Evolutionary conservation across 2,888 invertebrate genomes (phyloP).

Genomic region (Synergus laeviventris): DNA sequence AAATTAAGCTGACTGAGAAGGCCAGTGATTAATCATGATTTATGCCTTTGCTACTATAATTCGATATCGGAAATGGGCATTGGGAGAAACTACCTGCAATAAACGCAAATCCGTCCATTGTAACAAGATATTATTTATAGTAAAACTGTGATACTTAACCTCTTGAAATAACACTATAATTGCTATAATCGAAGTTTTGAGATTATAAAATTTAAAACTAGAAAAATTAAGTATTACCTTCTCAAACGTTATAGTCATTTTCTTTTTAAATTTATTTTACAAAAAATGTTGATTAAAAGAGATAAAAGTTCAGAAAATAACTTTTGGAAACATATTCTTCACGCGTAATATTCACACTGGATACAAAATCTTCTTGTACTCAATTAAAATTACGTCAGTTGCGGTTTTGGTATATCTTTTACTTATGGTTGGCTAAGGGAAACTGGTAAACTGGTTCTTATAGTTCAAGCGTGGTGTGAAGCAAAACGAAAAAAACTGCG

Average conservation of each 20-base stretch:
- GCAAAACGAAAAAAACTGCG: conserved; percentile 19
- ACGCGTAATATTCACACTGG: background rate
- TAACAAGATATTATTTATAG: background rate
- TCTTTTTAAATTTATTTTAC: background rate
- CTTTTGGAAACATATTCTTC: background rate
- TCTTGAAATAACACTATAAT: background rate
- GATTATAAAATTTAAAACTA: background rate
- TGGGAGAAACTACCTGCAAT: background rate
- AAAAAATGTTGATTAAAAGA: background rate
- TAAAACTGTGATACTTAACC: background rate
- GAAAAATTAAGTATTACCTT: background rate
- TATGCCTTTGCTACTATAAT: background rate
- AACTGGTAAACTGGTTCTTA: conserved; percentile 38
- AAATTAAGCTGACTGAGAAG: background rate
- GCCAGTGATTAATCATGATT: conserved; percentile 6
- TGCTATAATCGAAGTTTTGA: background rate
- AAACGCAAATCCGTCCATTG: background rate
- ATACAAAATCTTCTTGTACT: background rate
- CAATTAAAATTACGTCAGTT: conserved; percentile 23
- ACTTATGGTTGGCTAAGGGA: conserved; percentile 18
- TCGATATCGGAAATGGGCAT: background rate
- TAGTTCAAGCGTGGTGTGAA: conserved; percentile 10
- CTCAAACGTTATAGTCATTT: background rate
- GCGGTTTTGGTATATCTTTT: background rate
- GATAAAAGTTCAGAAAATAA: background rate